These are phyloP conservation scores for Monoplex corrugatus DNA, from an alignment of 2,888 invertebrate genomes.

Conservation along the genomic window DNA sequence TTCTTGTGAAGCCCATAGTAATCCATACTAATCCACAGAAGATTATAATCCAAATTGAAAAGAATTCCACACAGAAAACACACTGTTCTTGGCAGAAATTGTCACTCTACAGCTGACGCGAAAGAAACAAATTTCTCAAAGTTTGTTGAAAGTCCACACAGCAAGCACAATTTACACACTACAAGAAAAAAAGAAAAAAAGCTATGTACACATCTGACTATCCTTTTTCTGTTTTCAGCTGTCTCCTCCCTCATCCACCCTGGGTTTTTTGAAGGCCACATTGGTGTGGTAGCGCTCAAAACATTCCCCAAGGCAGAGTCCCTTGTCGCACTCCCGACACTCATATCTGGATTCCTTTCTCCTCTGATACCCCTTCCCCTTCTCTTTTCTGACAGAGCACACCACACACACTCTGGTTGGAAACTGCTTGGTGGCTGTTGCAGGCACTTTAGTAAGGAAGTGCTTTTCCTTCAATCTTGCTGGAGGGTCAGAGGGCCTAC, in stretches of 20 bases:
- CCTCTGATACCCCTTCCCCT: constrained; percentile 4
- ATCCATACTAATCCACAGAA: not conserved
- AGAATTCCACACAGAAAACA: not conserved
- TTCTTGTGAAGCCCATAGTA: not conserved
- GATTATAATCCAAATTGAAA: not conserved
- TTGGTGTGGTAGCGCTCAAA: constrained; percentile 27
- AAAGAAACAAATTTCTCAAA: not conserved
- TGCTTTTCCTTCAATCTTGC: not conserved
- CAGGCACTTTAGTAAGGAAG: constrained; percentile 4
- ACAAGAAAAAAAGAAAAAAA: not conserved
- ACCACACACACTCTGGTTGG: constrained; percentile 24
- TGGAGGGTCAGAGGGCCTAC: constrained; percentile 14
- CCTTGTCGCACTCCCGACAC: constrained; percentile 12
- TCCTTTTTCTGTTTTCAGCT: not conserved
- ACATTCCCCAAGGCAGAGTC: not conserved
- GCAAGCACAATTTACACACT: not conserved
- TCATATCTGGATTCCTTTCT: constrained; percentile 32
- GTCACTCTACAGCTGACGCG: not conserved
- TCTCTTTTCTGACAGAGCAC: constrained; percentile 25
- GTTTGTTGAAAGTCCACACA: not conserved
- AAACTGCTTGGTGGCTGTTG: not conserved
- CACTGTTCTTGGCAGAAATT: not conserved
- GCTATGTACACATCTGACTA: not conserved
- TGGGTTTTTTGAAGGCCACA: constrained; percentile 7
- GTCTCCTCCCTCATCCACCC: constrained; percentile 8